Evolutionary conservation across 2,113 vertebrate genomes (phyloP).

Genomic region (Xenopus borealis): DNA sequence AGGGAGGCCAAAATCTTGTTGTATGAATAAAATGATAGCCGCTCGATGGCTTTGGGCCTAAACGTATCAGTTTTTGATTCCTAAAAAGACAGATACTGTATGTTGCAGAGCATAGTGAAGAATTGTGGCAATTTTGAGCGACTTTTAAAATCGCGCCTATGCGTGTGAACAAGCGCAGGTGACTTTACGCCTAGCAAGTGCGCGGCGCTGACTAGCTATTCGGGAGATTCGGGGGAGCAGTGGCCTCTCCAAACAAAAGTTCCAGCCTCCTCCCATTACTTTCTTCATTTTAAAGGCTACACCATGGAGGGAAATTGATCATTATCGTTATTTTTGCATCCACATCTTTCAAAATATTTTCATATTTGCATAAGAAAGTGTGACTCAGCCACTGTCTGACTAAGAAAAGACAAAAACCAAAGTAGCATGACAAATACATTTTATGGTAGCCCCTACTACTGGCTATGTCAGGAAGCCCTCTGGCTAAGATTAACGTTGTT

Average conservation of each 20-base stretch:
- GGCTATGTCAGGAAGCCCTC: constrained; percentile 64
- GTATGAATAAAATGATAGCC: constrained; percentile 68
- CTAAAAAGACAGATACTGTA: constrained; percentile 67
- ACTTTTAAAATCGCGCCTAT: no score
- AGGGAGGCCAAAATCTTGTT: constrained; percentile 68
- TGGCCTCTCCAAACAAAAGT: no score
- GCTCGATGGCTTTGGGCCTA: constrained; percentile 65
- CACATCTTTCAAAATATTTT: constrained; percentile 16
- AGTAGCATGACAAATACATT: constrained; percentile 63
- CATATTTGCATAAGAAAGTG: constrained; percentile 21
- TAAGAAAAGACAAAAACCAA: constrained; percentile 61
- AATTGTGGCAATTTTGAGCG: no score
- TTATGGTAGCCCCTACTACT: constrained; percentile 58
- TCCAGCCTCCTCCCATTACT: no score
- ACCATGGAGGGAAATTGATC: background rate
- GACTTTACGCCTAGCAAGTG: no score
- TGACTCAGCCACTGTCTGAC: constrained; percentile 61
- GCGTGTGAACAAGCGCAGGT: no score
- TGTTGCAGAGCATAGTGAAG: constrained; percentile 56
- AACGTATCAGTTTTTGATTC: constrained; percentile 64
- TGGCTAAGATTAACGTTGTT: constrained; percentile 66
- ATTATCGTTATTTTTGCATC: background rate
- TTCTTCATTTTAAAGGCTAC: background rate
- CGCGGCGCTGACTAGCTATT: no score
- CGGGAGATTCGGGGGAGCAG: no score